Evolutionary conservation across 1,140 invertebrate species (phyloP).

Genomic region (Leptoteleia sp.): DNA sequence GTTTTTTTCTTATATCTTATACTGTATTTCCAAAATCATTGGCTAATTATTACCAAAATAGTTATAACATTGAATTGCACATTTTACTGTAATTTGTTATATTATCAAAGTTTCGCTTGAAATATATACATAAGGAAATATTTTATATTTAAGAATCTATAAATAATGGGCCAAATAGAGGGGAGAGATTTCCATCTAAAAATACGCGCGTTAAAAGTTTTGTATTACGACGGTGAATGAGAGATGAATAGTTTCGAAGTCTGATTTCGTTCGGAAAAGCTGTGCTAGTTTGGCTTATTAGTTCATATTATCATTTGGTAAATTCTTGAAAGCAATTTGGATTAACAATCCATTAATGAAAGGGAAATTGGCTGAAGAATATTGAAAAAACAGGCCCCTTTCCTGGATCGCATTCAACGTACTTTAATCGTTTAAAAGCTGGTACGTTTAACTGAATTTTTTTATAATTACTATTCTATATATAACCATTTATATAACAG

Average conservation of each 20-base stretch:
- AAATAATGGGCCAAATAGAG: slow-evolving; percentile 72
- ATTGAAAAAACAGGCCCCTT: slow-evolving; percentile 73
- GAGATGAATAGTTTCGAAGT: slow-evolving; percentile 23
- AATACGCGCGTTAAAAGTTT: slow-evolving; percentile 75
- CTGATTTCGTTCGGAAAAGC: slow-evolving; percentile 4
- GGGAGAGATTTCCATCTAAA: slow-evolving; percentile 75
- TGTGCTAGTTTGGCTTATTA: slow-evolving; percentile 13
- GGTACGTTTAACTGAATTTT: slow-evolving; percentile 49
- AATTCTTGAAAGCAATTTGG: slow-evolving; percentile 65
- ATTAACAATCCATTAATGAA: slow-evolving; percentile 72
- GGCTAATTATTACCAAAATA: too few relatives aligned
- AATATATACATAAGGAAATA: slow-evolving; percentile 38
- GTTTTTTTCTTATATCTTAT: too few relatives aligned
- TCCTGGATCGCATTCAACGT: slow-evolving; percentile 56
- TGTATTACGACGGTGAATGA: slow-evolving; percentile 64
- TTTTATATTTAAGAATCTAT: slow-evolving; percentile 66
- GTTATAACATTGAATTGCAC: too few relatives aligned
- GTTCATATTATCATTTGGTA: slow-evolving; percentile 17
- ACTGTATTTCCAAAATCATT: too few relatives aligned
- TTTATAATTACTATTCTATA: not conserved
- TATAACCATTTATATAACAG: slow-evolving; percentile 6
- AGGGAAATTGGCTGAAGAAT: slow-evolving; percentile 58
- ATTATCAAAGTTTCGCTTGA: too few relatives aligned
- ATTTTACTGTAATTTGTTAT: too few relatives aligned
- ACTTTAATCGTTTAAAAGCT: slow-evolving; percentile 71